A percentile compares a stretch with the other conserved stretches of the same genome.
These are phyloP conservation scores for Eupristina koningsbergeri DNA, from an alignment of 1,140 invertebrate genomes.

Conservation along the genomic window DNA sequence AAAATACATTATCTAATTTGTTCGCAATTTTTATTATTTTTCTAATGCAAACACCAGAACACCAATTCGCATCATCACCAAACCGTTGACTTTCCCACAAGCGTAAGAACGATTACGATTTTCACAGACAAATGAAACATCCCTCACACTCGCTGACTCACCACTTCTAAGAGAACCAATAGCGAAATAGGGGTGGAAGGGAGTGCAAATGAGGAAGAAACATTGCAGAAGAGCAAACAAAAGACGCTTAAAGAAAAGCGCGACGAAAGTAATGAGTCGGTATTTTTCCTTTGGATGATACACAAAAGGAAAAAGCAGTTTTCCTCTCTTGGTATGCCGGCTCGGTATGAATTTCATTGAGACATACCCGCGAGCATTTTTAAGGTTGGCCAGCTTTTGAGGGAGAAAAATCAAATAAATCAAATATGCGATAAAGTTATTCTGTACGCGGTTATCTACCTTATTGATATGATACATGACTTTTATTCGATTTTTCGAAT, in stretches of 20 bases:
- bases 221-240: conserved; percentile 10
- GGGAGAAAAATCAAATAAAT: not conserved
- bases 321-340: not conserved
- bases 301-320: not conserved
- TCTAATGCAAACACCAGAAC: not conserved
- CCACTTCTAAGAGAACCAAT: not conserved
- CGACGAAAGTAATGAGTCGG: not conserved
- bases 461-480: not conserved
- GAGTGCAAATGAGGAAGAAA: conserved; percentile 27
- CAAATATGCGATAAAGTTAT: not conserved
- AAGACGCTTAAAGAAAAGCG: not conserved
- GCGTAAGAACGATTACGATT: conserved; percentile 25
- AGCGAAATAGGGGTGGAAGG: not conserved
- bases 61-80: not conserved
- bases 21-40: conserved; percentile 25
- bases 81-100: conserved; percentile 15
- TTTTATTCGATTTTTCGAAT: too few relatives aligned
- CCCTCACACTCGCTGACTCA: conserved; percentile 11
- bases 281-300: conserved; percentile 8
- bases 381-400: not conserved
- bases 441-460: not conserved
- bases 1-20: not conserved
- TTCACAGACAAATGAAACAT: conserved; percentile 15
- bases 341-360: not conserved
- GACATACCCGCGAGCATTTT: not conserved